A percentile compares a stretch with the other conserved stretches of the same genome.
These are phyloP conservation scores for Idris sp. DNA, from an alignment of 1,140 invertebrate species.

Conservation along the genomic window DNA sequence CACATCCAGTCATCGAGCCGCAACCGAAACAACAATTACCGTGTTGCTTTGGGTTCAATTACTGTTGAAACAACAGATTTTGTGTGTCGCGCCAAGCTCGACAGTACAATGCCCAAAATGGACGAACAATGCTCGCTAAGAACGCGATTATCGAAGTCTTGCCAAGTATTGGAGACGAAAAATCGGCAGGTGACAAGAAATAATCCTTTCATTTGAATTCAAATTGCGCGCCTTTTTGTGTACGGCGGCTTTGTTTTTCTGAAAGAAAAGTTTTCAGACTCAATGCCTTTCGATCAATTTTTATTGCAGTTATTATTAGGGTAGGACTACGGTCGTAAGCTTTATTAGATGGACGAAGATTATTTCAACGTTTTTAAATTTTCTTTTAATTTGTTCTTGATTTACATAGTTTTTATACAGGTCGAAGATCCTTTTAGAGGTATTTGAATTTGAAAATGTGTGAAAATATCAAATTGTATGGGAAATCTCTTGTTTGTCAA, in stretches of 20 bases:
- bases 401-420: no score
- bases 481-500: no score
- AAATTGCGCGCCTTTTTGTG: conserved; percentile 20
- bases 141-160: conserved; percentile 30
- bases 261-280: no score
- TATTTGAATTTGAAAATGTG: no score
- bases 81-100: conserved; percentile 21
- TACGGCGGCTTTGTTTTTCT: background rate
- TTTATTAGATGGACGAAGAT: no score
- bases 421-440: no score
- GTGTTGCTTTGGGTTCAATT: conserved; percentile 57
- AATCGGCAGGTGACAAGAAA: conserved; percentile 30
- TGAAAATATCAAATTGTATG: no score
- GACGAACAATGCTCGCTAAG: conserved; percentile 22
- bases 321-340: no score
- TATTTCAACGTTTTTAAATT: no score
- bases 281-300: no score
- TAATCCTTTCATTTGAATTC: conserved; percentile 38
- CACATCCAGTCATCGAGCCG: conserved; percentile 57
- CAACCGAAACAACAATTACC: conserved; percentile 63
- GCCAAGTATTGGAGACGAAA: conserved; percentile 27
- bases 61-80: conserved; percentile 51
- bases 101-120: conserved; percentile 40
- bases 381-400: no score
- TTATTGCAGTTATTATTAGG: no score